A percentile compares a stretch with the other conserved stretches of the same genome.
Evolutionary conservation across 2,113 vertebrate genomes (phyloP).

Genomic region (Tympanuchus pallidicinctus): DNA sequence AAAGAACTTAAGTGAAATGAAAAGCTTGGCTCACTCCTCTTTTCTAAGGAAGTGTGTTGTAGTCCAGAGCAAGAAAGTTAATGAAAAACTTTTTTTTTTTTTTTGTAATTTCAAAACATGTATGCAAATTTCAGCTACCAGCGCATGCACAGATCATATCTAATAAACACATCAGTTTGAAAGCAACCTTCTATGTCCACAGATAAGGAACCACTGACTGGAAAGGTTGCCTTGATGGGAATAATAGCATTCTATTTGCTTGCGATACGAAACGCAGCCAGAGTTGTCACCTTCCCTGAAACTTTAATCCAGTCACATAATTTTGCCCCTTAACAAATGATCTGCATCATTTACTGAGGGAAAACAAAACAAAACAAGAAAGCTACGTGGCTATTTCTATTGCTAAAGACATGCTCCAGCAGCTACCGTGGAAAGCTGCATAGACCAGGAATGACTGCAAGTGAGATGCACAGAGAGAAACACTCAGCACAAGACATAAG

Average conservation of each 20-base stretch:
- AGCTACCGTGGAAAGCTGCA: slow-evolving; percentile 21
- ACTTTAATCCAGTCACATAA: slow-evolving; percentile 49
- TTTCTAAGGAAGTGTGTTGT: slow-evolving; percentile 44
- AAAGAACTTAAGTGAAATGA: slow-evolving; percentile 47
- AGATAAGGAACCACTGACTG: background rate
- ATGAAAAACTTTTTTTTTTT: background rate
- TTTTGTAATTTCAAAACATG: slow-evolving; percentile 12
- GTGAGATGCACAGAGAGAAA: slow-evolving; percentile 20
- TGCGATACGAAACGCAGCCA: background rate
- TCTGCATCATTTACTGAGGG: background rate
- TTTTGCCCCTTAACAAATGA: background rate
- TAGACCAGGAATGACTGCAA: slow-evolving; percentile 40
- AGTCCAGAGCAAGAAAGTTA: slow-evolving; percentile 51
- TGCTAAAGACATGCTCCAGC: slow-evolving; percentile 21
- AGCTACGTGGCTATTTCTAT: background rate
- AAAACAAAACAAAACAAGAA: accelerated
- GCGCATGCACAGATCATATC: background rate
- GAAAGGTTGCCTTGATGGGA: background rate
- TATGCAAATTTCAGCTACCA: slow-evolving; percentile 32
- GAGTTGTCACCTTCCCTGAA: slow-evolving; percentile 47
- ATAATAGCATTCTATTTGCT: background rate
- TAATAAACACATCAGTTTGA: slow-evolving; percentile 23
- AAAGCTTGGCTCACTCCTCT: background rate
- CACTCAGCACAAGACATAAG: slow-evolving; percentile 4
- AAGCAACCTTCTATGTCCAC: background rate